Conservation (phyloP, 2,797 vertebrate species). For the Pseudochromis fuscus region DNA sequence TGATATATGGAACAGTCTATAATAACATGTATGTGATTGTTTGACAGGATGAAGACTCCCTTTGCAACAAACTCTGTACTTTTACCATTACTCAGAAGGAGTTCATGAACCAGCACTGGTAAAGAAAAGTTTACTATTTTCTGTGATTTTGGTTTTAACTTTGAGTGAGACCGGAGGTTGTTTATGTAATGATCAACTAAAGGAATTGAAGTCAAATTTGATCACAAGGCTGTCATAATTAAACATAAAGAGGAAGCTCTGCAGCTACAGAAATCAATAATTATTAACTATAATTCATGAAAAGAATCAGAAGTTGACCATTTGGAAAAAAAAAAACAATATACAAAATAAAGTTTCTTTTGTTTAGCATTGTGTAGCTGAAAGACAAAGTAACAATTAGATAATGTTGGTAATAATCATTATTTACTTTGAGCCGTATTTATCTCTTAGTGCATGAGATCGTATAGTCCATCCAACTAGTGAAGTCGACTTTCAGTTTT, state of each 20-base stretch:
- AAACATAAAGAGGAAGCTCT: neutral
- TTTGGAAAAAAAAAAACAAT: neutral
- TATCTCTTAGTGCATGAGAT: neutral
- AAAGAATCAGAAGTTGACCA: neutral
- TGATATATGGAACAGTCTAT: neutral
- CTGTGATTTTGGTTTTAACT: constrained; percentile 9
- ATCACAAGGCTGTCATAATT: neutral
- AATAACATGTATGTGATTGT: constrained; percentile 37
- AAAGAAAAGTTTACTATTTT: constrained; percentile 59
- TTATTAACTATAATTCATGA: neutral
- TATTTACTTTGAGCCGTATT: neutral
- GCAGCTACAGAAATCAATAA: neutral
- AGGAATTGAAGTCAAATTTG: neutral
- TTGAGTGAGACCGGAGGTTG: neutral
- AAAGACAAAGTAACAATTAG: too few relatives aligned
- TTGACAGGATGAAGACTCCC: constrained; percentile 97
- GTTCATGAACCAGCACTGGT: constrained; percentile 99
- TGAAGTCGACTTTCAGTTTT: too few relatives aligned
- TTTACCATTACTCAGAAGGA: constrained; percentile 99
- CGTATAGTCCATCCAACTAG: too few relatives aligned
- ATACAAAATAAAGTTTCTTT: neutral
- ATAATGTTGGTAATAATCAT: too few relatives aligned
- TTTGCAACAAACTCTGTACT: constrained; percentile 99
- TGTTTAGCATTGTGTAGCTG: too few relatives aligned
- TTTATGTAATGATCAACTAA: neutral